phyloP scores from a whole-genome alignment of 2,113 vertebrate genomes.

The Antidorcas marsupialis region DNA sequence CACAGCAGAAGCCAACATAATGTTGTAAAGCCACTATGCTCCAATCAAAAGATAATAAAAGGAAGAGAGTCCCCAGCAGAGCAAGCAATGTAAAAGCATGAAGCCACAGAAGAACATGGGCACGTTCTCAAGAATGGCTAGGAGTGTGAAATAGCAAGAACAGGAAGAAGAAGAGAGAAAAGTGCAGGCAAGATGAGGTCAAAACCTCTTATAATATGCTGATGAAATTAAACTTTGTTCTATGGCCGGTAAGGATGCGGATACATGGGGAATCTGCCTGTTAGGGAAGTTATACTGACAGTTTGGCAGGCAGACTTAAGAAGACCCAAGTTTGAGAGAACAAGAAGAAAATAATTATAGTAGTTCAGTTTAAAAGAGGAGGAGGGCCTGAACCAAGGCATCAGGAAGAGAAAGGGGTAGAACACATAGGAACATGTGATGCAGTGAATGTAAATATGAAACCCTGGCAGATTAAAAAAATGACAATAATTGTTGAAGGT shows the following conservation, averaged over 20 bases:
- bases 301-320: not conserved
- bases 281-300: not conserved
- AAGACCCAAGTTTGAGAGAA: not conserved
- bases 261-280: not conserved
- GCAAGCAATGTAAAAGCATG: not conserved
- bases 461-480: not conserved
- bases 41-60: not conserved
- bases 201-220: not conserved
- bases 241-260: not conserved
- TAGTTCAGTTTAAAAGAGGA: not conserved
- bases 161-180: not conserved
- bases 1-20: not conserved
- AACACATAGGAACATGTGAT: not conserved
- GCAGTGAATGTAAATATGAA: not conserved
- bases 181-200: not conserved
- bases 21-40: not conserved
- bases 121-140: not conserved
- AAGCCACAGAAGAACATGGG: not conserved
- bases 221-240: not conserved
- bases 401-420: not conserved
- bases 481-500: not conserved
- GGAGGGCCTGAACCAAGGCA: not conserved
- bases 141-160: not conserved
- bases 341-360: not conserved
- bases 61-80: not conserved